Evolutionary conservation across 2,888 invertebrate species (phyloP).

Genomic region (Antitype chi): DNA sequence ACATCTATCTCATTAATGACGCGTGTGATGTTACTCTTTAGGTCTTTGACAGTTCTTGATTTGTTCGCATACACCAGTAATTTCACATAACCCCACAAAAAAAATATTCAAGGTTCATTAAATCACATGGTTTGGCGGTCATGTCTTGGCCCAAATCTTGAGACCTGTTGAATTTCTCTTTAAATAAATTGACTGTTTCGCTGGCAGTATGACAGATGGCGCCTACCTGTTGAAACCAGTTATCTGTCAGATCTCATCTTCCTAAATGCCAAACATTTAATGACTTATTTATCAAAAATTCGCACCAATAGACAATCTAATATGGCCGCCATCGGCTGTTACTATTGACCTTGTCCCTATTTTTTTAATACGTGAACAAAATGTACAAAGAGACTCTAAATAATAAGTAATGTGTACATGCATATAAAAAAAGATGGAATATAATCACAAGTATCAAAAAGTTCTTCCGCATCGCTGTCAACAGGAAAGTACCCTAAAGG

Average conservation of each 20-base stretch:
- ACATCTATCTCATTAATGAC: neutral
- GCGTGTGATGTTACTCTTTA: neutral
- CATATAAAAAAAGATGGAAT: neutral
- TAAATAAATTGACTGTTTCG: neutral
- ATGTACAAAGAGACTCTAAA: neutral
- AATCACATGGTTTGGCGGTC: neutral
- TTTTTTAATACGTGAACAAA: neutral
- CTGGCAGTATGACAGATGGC: neutral
- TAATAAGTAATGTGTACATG: neutral
- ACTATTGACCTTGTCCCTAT: neutral
- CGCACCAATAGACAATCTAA: neutral
- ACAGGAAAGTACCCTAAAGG: neutral
- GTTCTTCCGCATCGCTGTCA: neutral
- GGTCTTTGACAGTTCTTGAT: neutral
- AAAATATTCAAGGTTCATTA: neutral
- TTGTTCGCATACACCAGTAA: neutral
- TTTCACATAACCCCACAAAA: neutral
- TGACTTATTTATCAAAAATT: neutral
- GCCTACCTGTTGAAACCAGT: too few relatives aligned
- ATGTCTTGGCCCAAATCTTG: neutral
- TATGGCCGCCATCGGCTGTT: neutral
- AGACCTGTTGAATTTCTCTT: neutral
- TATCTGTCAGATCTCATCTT: neutral
- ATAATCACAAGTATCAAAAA: neutral
- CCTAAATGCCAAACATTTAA: neutral